Evolutionary conservation across 2,797 vertebrate genomes (phyloP), one percentile per base, ranked within the genome.

Genomic region (Cephalopachus bancanus): DNA sequence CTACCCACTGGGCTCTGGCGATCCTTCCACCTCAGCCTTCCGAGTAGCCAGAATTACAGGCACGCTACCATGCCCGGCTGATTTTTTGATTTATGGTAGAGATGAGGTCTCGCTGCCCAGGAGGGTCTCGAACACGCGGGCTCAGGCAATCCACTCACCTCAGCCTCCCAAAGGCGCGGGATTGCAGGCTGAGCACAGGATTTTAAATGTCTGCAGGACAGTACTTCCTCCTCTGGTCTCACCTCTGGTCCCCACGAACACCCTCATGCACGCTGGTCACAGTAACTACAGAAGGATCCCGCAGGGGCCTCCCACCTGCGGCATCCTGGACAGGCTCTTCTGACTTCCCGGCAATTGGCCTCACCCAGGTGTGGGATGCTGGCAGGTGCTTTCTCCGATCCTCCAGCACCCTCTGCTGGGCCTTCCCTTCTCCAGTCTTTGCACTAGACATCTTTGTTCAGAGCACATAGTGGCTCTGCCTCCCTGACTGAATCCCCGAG

Each of bases 391-490:
- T 72, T 90, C 78, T 53, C 76, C 55, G 51, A 53, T 89, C 59
- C 5, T 67, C 24, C 17, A 33, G 22, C 11, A 33, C 49, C 93
- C 76, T 81, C 91, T 94, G 15, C 80, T 51, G 79, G 72, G 49
- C 24, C 10, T 53, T 79, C 12, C 0, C 20, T 59, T 57, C 12
- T 57, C 24, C 28, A 64, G 26, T 6, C 53, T 87, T 37, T n/a
- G 30, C 44, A 57, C 1, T 81, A 95, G 37, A n/a, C 10, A 3
- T 7, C 67, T 57, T 5, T 24, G 76, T n/a, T 53, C 72, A 51
- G 0, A n/a, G 24, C 30, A 9, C 16, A 0, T 0, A 10, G n/a
- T 0, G 10, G 5, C 83, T 74, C 44, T 59, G 51, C 24, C 57
- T 75, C 26, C n/a, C 33, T 2, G 10, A 49, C 0, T 15, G 9